phyloP scores from a whole-genome alignment of 2,797 vertebrate genomes.

The Lutjanus campechanus region DNA sequence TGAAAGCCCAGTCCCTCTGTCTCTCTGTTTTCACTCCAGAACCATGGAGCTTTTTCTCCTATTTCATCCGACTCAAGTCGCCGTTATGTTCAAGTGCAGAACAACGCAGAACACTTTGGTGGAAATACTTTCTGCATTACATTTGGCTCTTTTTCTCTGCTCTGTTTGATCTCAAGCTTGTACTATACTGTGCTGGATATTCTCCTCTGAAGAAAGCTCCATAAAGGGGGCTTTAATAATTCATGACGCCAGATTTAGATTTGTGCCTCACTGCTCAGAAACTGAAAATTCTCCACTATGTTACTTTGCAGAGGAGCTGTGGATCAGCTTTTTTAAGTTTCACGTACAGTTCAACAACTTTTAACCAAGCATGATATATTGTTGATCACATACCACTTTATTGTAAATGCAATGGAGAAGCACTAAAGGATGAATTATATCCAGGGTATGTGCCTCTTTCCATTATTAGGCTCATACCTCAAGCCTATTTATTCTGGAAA shows the following conservation, averaged over 20 bases:
- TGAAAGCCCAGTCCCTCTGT: constrained; percentile 32
- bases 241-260: constrained; percentile 87
- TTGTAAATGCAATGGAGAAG: constrained; percentile 50
- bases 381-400: constrained; percentile 57
- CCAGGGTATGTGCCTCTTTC: constrained; percentile 33
- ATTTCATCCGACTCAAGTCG: constrained; percentile 63
- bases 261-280: constrained; percentile 81
- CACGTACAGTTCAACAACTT: constrained; percentile 74
- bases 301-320: constrained; percentile 77
- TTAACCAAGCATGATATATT: constrained; percentile 58
- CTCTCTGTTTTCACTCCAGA: constrained; percentile 28
- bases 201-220: constrained; percentile 80
- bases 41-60: constrained; percentile 35
- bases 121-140: constrained; percentile 75
- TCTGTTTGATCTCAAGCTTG: constrained; percentile 81
- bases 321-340: constrained; percentile 64
- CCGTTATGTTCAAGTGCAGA: constrained; percentile 56
- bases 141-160: constrained; percentile 71
- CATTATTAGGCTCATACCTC: constrained; percentile 43
- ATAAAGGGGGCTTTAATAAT: constrained; percentile 88
- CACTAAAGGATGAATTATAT: constrained; percentile 41
- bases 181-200: constrained; percentile 78
- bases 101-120: constrained; percentile 64
- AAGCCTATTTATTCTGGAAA: constrained; percentile 49
- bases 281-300: constrained; percentile 79